phyloP scores from a whole-genome alignment of 2,113 vertebrate genomes.

The Corydoras maculifer region DNA sequence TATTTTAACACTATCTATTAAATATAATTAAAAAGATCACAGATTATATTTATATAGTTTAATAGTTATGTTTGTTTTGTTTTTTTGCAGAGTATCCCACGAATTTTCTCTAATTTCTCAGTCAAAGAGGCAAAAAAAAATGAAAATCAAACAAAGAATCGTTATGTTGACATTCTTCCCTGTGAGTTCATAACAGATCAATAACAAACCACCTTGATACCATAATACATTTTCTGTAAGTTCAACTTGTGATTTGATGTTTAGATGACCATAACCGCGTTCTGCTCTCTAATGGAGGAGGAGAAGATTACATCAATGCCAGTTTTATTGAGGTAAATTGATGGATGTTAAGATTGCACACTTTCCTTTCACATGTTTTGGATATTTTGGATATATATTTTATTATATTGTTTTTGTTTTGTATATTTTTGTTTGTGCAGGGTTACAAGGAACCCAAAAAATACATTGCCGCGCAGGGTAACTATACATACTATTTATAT shows the following conservation, averaged over 20 bases:
- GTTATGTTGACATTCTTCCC: conserved; percentile 93
- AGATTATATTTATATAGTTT: neutral
- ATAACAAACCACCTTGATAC: neutral
- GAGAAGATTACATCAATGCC: conserved; percentile 90
- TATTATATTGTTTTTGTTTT: neutral
- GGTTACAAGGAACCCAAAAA: conserved; percentile 92
- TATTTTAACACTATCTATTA: no score
- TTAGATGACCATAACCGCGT: conserved; percentile 94
- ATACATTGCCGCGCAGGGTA: conserved; percentile 97
- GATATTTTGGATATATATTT: neutral
- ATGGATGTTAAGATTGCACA: neutral
- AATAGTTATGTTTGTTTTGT: conserved; percentile 29
- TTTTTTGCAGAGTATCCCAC: conserved; percentile 81
- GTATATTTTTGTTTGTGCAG: conserved; percentile 55
- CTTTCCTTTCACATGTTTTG: neutral
- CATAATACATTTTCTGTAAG: neutral
- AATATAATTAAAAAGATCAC: neutral
- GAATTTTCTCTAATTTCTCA: conserved; percentile 78
- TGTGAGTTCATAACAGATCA: conserved; percentile 67
- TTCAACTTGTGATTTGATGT: neutral
- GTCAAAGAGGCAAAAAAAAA: conserved; percentile 84
- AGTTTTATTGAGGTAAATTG: conserved; percentile 84
- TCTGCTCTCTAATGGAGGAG: conserved; percentile 69
- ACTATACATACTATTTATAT: neutral
- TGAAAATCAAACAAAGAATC: conserved; percentile 85